These are phyloP conservation scores for Macrophya alboannulata DNA, from an alignment of 2,888 invertebrate species.

Conservation along the genomic window DNA sequence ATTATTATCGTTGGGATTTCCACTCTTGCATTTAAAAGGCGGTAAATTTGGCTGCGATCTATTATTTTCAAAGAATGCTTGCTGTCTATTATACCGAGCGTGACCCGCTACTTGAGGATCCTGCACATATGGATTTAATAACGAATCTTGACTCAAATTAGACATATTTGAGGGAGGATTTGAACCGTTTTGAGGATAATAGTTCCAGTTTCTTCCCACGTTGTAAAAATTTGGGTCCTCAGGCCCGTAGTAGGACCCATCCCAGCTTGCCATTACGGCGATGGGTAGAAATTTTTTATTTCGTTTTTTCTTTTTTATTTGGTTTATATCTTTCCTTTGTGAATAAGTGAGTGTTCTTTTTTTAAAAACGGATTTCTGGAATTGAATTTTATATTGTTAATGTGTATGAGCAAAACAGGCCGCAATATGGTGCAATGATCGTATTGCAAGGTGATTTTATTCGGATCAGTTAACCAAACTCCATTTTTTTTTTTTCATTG, in stretches of 20 bases:
- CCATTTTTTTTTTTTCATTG: conserved; percentile 17
- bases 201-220: conserved; percentile 66
- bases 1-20: conserved; percentile 46
- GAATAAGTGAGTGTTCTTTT: background rate
- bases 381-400: background rate
- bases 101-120: conserved; percentile 1
- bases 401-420: background rate
- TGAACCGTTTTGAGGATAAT: conserved; percentile 58
- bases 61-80: conserved; percentile 61
- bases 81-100: conserved; percentile 19
- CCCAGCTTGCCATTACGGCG: conserved; percentile 76
- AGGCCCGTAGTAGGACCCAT: conserved; percentile 74
- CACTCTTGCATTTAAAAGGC: conserved; percentile 59
- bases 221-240: conserved; percentile 73
- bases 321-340: background rate
- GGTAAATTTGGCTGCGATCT: conserved; percentile 56
- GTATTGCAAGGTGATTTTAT: conserved; percentile 9
- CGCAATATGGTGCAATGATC: conserved; percentile 51
- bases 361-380: background rate
- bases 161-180: background rate
- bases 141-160: background rate
- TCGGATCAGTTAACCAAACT: conserved; percentile 45
- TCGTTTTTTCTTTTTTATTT: background rate
- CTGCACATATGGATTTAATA: background rate
- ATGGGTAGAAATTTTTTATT: conserved; percentile 34